Evolutionary conservation across 2,797 vertebrate species (phyloP).

Genomic region (Selene dorsalis): DNA sequence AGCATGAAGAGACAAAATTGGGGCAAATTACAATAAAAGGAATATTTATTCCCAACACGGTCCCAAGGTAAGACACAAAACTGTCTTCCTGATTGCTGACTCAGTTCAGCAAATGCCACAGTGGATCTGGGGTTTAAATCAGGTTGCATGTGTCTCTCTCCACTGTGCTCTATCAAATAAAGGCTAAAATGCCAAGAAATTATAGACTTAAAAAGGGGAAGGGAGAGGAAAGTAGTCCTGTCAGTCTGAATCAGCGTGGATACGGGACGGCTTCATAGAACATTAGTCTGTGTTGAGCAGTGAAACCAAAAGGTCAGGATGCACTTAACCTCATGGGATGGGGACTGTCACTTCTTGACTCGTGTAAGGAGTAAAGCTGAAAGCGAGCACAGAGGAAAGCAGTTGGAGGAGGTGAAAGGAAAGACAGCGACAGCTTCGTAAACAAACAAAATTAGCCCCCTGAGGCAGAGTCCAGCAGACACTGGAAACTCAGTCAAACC

Average conservation of each 20-base stretch:
- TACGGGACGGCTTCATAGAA: slow-evolving; percentile 49
- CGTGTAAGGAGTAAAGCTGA: slow-evolving; percentile 20
- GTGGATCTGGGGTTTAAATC: slow-evolving; percentile 13
- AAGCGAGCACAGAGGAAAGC: slow-evolving; percentile 23
- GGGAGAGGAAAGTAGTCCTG: slow-evolving; percentile 36
- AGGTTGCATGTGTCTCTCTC: slow-evolving; percentile 3
- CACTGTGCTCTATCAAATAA: slow-evolving; percentile 20
- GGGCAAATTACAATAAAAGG: slow-evolving; percentile 38
- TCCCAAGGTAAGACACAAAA: background rate
- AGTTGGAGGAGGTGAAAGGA: slow-evolving; percentile 27
- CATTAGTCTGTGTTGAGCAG: slow-evolving; percentile 47
- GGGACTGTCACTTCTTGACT: slow-evolving; percentile 56
- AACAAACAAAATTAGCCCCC: slow-evolving; percentile 45
- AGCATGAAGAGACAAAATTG: slow-evolving; percentile 12
- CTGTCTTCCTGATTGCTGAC: background rate
- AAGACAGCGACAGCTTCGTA: slow-evolving; percentile 35
- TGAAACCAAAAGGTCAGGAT: slow-evolving; percentile 69
- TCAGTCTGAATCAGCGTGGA: slow-evolving; percentile 52
- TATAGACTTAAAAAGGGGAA: slow-evolving; percentile 19
- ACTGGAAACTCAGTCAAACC: slow-evolving; percentile 14
- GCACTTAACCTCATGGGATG: slow-evolving; percentile 68
- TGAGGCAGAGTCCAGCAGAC: background rate
- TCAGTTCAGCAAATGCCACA: background rate
- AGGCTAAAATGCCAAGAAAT: slow-evolving; percentile 37
- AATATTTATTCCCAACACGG: background rate